phyloP scores from a whole-genome alignment of 2,888 invertebrate species.

The Acronicta leporina region DNA sequence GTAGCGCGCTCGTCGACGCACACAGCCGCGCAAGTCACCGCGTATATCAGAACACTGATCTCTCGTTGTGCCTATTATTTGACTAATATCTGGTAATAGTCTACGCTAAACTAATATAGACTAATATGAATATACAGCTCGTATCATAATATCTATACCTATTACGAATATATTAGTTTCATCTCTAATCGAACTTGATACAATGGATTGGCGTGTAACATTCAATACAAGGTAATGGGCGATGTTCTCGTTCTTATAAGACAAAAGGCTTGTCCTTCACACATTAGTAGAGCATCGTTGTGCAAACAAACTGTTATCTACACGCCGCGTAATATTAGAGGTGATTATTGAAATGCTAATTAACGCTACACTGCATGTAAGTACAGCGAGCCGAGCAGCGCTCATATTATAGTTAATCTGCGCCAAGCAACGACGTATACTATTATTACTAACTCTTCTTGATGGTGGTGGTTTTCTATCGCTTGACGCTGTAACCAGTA shows the following conservation, averaged over 20 bases:
- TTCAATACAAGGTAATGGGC: constrained; percentile 81
- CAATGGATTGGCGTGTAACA: constrained; percentile 66
- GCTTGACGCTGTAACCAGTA: constrained; percentile 65
- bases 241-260: constrained; percentile 74
- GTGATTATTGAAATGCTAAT: constrained; percentile 84
- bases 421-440: constrained; percentile 60
- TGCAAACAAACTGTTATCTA: constrained; percentile 84
- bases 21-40: too few relatives aligned
- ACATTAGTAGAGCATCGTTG: constrained; percentile 83
- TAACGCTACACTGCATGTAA: constrained; percentile 81
- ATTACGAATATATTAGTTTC: too few relatives aligned
- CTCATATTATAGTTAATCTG: constrained; percentile 63
- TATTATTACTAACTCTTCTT: constrained; percentile 68
- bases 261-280: constrained; percentile 88
- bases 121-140: too few relatives aligned
- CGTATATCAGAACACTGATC: too few relatives aligned
- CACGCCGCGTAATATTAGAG: constrained; percentile 78
- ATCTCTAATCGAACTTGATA: too few relatives aligned
- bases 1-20: too few relatives aligned
- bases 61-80: too few relatives aligned
- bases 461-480: constrained; percentile 79
- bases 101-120: too few relatives aligned
- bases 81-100: too few relatives aligned
- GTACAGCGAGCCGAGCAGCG: constrained; percentile 67
- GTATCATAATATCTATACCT: too few relatives aligned